These are phyloP conservation scores for Chamaetylas fuelleborni DNA, from an alignment of 2,113 vertebrate species.

Conservation along the genomic window DNA sequence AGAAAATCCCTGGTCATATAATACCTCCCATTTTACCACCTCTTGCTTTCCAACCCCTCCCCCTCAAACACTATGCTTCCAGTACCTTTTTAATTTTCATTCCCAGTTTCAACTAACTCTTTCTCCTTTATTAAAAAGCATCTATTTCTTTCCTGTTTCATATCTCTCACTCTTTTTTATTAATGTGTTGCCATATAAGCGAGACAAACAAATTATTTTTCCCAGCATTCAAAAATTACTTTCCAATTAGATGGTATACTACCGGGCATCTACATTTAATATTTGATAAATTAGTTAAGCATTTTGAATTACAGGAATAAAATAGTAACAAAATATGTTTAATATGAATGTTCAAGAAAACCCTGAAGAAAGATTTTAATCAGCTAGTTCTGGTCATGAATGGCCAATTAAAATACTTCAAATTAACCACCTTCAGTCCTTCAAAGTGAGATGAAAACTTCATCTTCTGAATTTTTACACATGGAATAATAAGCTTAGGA, in stretches of 20 bases:
- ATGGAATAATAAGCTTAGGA: slow-evolving; percentile 1
- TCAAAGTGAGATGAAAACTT: slow-evolving; percentile 7
- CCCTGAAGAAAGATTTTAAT: slow-evolving; percentile 30
- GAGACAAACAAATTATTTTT: neutral
- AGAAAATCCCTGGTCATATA: neutral
- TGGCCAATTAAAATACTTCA: slow-evolving; percentile 30
- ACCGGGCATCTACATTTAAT: neutral
- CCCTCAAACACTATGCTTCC: neutral
- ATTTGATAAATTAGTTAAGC: neutral
- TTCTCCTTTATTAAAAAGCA: neutral
- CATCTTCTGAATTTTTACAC: neutral
- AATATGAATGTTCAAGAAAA: slow-evolving; percentile 17
- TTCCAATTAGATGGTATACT: neutral
- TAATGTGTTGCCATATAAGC: neutral
- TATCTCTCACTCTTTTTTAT: neutral
- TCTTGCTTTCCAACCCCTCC: neutral
- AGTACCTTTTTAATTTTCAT: neutral
- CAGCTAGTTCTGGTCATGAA: neutral
- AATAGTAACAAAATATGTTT: neutral
- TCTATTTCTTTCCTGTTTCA: neutral
- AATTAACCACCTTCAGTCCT: neutral
- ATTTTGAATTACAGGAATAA: slow-evolving; percentile 9
- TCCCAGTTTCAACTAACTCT: neutral
- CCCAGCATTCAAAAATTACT: neutral
- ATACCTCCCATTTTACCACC: neutral